Evolutionary conservation across 1,140 invertebrate genomes (phyloP), one percentile per base, ranked within the genome.

Genomic region (Ectropis grisescens): DNA sequence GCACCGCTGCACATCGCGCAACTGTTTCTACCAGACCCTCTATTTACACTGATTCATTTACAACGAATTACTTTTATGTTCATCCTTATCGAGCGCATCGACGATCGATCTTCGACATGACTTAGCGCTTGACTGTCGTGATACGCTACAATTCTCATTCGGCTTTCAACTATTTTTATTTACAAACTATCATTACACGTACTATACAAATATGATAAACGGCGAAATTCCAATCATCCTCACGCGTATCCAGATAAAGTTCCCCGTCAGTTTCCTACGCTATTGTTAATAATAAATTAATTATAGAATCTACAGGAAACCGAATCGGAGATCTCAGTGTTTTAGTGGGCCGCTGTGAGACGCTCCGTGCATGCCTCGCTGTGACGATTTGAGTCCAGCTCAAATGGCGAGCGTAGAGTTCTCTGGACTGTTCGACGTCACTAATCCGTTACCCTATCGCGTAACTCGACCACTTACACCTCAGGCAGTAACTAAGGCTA

Each of bases 271-370:
- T 59, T 64, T 61, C 60, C 65, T 74, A 78, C 42, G 48, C 64
- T 81, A 81, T 53, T 66, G 65, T 81, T 78, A 81, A 60, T 43
- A 81, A 81, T 81, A 81, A 81, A 81, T 81, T 81, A 78, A 71
- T 58, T 65, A 64, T 78, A 72, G 61, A 70, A 70, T 67, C 76
- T 81, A 81, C 67, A 81, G 72, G 72, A 78, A 78, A 81, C 71
- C 61, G 64, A 76, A 68, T 66, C 71, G 72, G 76, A 81, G 72
- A 78, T 78, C 72, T 81, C 65, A 70, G 69, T 64, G 58, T 56
- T 50, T 56, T 51, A 56, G 59, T 50, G 60, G 55, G 61, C 57
- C 54, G 53, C 48, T 40, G 49, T 62, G 58, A 71, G 65, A 72
- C 57, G 61, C 61, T 74, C 70, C 69, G 48, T 65, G 56, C 56